Evolutionary conservation across 2,113 vertebrate genomes (phyloP).

Genomic region (Nannobrachium achirus): DNA sequence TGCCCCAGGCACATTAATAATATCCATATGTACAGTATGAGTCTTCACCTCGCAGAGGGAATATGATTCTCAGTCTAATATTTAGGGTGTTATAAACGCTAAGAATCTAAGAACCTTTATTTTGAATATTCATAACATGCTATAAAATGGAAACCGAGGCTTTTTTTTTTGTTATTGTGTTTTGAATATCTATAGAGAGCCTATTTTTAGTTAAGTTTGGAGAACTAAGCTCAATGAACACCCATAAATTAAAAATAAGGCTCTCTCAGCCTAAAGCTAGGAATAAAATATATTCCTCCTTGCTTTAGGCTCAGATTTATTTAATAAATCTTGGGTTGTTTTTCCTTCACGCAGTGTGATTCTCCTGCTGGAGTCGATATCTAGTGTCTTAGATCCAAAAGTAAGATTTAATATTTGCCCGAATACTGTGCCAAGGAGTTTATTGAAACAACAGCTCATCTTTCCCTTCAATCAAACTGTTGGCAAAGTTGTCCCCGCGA

Average conservation of each 20-base stretch:
- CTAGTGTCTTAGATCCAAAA: slow-evolving; percentile 65
- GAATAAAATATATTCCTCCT: slow-evolving; percentile 51
- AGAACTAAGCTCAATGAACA: slow-evolving; percentile 64
- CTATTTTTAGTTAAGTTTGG: slow-evolving; percentile 58
- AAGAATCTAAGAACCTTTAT: slow-evolving; percentile 51
- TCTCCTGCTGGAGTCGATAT: slow-evolving; percentile 68
- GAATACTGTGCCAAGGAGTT: slow-evolving; percentile 43
- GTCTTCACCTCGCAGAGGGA: slow-evolving; percentile 37
- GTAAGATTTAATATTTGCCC: slow-evolving; percentile 66
- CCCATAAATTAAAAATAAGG: slow-evolving; percentile 77
- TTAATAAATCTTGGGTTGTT: slow-evolving; percentile 73
- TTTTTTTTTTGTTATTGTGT: slow-evolving; percentile 60
- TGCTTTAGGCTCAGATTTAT: no score
- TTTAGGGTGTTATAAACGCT: slow-evolving; percentile 52
- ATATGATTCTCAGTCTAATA: slow-evolving; percentile 57
- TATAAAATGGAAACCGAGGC: slow-evolving; percentile 60
- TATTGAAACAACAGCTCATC: slow-evolving; percentile 46
- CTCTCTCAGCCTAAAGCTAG: slow-evolving; percentile 75
- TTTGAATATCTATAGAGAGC: slow-evolving; percentile 55
- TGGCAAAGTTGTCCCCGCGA: slow-evolving; percentile 11
- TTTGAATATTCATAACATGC: slow-evolving; percentile 71
- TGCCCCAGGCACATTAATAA: slow-evolving; percentile 20
- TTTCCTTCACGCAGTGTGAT: slow-evolving; percentile 72
- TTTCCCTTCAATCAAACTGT: slow-evolving; percentile 39
- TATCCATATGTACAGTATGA: slow-evolving; percentile 47